Evolutionary conservation across 2,113 vertebrate species (phyloP), one percentile per base, ranked within the genome.

Genomic region (Dipodomys spectabilis): DNA sequence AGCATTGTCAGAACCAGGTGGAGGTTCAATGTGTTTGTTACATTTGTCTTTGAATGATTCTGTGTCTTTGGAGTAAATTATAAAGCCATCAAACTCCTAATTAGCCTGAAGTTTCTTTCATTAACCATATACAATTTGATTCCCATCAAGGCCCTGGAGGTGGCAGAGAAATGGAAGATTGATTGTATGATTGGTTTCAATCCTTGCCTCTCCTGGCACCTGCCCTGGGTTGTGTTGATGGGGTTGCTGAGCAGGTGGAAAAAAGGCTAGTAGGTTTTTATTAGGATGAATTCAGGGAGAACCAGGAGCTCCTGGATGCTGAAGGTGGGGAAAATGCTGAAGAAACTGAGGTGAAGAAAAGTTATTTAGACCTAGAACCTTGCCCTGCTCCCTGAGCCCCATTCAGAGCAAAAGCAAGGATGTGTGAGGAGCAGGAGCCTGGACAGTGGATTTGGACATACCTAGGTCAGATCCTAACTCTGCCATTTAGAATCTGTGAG

Each of bases 1-100:
- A 91, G 83, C 39, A 64, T 30, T 30, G 25, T 83, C 67, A 89
- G 87, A 94, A 62, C 53, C 39, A 89, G 53, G 71, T 35, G 32
- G 77, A 20, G 25, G 0, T 65, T 85, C 27, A 30, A n/a, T n/a
- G 19, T 10, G 25, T 64, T 60, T 23, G 30, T 71, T 79, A 75
- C 49, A 19, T 44, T 57, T 32, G 19, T 71, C 80, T 90, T 94
- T 57, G 83, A 88, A 85, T 45, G 72, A 28, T 72, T 82, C 23
- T 64, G 27, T 39, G 15, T 73, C 20, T 78, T 65, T 22, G 44
- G 25, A 65, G 30, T 92, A 49, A 39, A 57, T 93, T 82, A 82
- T 78, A 71, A 79, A 88, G 27, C 64, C 57, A 78, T 23, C 74
- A 79, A 81, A 84, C 1, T 49, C 73, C 13, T 80, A 35, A 27